Base-by-base conservation (phyloP, 2,113 vertebrate genomes). In the Poecilia latipinna region DNA sequence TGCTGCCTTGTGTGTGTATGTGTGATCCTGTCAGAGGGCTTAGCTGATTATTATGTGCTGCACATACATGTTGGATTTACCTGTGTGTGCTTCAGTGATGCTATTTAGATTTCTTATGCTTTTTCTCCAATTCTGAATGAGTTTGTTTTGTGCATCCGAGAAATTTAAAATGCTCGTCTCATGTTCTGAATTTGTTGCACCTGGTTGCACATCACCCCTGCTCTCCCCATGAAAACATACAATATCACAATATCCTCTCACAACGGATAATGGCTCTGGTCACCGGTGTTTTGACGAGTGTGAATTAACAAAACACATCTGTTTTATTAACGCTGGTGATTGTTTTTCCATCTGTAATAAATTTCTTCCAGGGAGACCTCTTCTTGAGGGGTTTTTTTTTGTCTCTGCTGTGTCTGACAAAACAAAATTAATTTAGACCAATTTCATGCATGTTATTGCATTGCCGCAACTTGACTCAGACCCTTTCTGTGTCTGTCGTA, bases 401-500 rank as follows among this genome's bases (percentile, higher is more conserved):
- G 4, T 80, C 57, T 76, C 35, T 37, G 32, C 12, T 19, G 60
- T 39, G 32, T 85, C 80, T 72, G 80, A 75, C 61, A 54, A 10
- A 62, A 44, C 28, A 2, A 77, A 19, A 65, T 65, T 74, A 60
- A 70, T 68, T 13, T 29, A 33, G 33, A 29, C 61, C 44, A 65
- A 57, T 75, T 48, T 61, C 22, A 74, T 28, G 10, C 8, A 24
- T 24, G 48, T 81, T 77, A 82, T 61, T 35, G 24, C 80, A 48
- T 69, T 67, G 67, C 44, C 84, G 31, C 32, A 61, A 81, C 79
- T 39, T 19, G 24, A 65, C 26, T 74, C 64, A 28, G 33, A 64
- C 67, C 74, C 8, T 65, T 31, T 69, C 74, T 71, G 61, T 69
- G 13, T 82, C 60, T 78, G 48, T 88, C 28, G 31, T 61, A 98